These are phyloP conservation scores for Corydoras maculifer DNA, from an alignment of 2,113 vertebrate genomes.

Conservation along the genomic window DNA sequence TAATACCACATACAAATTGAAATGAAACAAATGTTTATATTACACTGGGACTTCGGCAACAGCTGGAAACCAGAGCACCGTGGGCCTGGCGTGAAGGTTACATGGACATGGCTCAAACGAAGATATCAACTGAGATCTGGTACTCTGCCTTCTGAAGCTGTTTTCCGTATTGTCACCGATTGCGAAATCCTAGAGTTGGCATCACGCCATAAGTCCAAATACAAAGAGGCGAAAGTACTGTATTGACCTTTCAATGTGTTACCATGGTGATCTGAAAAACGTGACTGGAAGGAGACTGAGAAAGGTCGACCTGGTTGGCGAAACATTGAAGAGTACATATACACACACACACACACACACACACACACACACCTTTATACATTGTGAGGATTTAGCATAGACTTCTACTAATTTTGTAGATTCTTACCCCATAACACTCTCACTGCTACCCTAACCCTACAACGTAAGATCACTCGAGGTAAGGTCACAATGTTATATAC, in stretches of 20 bases:
- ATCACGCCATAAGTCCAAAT: background rate
- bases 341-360: background rate
- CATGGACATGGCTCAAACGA: background rate
- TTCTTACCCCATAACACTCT: background rate
- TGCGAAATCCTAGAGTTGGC: constrained; percentile 29
- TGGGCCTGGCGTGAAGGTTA: background rate
- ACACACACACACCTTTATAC: background rate
- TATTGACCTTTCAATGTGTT: constrained; percentile 37
- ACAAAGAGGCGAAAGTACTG: constrained; percentile 39
- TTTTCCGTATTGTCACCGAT: constrained; percentile 16
- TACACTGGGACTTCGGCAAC: constrained; percentile 3
- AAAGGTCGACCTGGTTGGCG: constrained; percentile 24
- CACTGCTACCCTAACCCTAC: background rate
- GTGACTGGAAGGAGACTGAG: constrained; percentile 19
- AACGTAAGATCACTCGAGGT: background rate
- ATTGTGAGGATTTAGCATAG: background rate
- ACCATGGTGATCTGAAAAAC: constrained; percentile 39
- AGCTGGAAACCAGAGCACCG: constrained; percentile 13
- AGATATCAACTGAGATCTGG: background rate
- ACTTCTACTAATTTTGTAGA: background rate
- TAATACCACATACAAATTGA: constrained; percentile 7
- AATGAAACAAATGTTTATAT: constrained; percentile 12
- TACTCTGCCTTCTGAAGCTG: background rate
- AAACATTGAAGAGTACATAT: background rate
- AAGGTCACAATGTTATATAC: too few relatives aligned